phyloP scores from a whole-genome alignment of 2,888 invertebrate genomes.

The Ormyrus pomaceus region DNA sequence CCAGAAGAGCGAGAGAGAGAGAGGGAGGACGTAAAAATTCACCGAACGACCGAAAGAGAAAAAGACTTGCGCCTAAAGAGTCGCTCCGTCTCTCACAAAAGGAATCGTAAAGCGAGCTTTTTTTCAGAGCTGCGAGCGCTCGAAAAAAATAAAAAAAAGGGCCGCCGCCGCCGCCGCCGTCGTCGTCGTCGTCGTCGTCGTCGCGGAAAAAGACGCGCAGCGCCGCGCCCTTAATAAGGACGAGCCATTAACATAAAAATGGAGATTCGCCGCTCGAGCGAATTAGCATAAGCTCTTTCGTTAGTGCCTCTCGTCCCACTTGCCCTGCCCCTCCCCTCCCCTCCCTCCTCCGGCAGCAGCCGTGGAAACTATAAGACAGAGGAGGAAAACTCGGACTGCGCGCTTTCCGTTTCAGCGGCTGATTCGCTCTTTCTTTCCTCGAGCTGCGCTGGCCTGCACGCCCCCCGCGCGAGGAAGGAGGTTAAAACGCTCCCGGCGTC shows the following conservation, averaged over 20 bases:
- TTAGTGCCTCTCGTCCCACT: constrained; percentile 29
- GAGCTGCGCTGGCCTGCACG: background rate
- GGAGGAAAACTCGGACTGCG: background rate
- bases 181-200: background rate
- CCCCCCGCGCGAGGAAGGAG: background rate
- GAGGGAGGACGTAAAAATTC: no score
- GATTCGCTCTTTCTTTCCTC: background rate
- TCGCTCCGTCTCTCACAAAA: background rate
- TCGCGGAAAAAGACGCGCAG: constrained; percentile 14
- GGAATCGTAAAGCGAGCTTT: background rate
- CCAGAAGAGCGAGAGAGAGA: no score
- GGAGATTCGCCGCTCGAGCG: constrained; percentile 34
- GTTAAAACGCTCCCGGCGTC: constrained; percentile 29
- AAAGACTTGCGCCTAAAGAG: no score
- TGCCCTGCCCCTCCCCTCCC: background rate
- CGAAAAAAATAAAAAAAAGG: constrained; percentile 6
- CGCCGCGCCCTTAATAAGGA: constrained; percentile 44
- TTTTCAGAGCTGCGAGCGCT: background rate
- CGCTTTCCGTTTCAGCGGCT: background rate
- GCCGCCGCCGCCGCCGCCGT: no score
- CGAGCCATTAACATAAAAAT: constrained; percentile 49
- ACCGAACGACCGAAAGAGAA: no score
- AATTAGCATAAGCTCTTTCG: constrained; percentile 54
- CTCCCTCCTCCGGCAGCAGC: background rate
- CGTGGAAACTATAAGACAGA: background rate